These are phyloP conservation scores for Columba janthina DNA, from an alignment of 2,113 vertebrate genomes.

Conservation along the genomic window DNA sequence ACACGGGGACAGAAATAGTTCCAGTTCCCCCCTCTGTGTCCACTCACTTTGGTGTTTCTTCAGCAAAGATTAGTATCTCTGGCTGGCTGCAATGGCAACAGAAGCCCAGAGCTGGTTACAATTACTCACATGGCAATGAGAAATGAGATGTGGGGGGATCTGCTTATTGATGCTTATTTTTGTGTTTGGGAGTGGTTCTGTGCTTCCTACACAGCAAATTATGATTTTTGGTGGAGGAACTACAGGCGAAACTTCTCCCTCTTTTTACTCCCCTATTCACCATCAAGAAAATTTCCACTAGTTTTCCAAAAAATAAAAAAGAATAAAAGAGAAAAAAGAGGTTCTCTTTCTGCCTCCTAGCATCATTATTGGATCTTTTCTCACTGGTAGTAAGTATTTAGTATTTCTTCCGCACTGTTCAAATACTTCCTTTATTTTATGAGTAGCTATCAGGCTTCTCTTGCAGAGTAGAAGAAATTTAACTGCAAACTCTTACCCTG, in stretches of 20 bases:
- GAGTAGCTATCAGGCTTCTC: not conserved
- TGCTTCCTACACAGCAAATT: not conserved
- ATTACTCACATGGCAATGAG: not conserved
- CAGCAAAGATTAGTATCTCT: not conserved
- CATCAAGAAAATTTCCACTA: not conserved
- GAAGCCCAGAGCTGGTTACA: not conserved
- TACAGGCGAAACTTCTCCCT: not conserved
- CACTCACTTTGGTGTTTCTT: not conserved
- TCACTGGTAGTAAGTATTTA: not conserved
- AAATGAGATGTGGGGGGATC: not conserved
- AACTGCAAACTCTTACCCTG: not conserved
- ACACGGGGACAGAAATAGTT: not conserved
- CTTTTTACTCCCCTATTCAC: not conserved
- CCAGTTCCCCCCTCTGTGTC: not conserved
- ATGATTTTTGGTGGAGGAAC: not conserved
- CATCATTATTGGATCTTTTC: not conserved
- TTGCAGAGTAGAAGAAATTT: not conserved
- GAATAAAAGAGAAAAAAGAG: fast-evolving
- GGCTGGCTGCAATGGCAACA: not conserved
- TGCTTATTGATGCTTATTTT: not conserved
- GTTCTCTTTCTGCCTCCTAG: not conserved
- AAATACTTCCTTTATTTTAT: not conserved
- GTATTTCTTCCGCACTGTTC: not conserved
- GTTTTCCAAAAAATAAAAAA: not conserved
- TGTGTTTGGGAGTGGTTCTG: not conserved